Conservation (phyloP, 2,113 vertebrate genomes). For the Chroicocephalus ridibundus region DNA sequence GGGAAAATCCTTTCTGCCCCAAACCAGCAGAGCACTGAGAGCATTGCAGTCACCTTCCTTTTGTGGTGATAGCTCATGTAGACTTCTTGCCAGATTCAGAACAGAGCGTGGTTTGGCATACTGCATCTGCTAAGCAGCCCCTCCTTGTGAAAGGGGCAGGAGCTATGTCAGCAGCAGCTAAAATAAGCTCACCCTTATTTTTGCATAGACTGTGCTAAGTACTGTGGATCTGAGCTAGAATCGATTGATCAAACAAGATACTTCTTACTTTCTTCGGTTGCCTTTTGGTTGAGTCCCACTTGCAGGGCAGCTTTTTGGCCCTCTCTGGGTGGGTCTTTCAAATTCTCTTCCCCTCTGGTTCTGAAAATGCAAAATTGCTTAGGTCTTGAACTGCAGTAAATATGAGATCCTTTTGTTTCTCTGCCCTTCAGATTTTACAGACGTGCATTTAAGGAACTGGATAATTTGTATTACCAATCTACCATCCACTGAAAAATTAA, state of each 20-base stretch:
- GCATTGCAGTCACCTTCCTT: background rate
- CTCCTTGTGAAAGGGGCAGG: background rate
- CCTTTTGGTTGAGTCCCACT: background rate
- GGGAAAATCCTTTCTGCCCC: background rate
- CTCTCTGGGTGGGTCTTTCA: background rate
- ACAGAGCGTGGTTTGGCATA: background rate
- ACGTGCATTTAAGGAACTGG: background rate
- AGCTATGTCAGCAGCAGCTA: background rate
- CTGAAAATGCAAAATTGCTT: background rate
- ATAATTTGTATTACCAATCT: background rate
- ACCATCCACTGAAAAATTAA: background rate
- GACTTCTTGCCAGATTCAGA: background rate
- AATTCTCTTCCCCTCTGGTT: background rate
- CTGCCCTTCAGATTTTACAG: background rate
- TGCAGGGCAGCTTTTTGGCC: background rate
- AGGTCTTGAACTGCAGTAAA: background rate
- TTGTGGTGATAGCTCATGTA: background rate
- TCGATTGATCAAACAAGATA: background rate
- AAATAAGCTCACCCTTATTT: background rate
- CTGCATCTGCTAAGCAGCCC: background rate
- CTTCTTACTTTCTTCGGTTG: background rate
- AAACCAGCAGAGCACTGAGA: background rate
- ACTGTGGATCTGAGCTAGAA: background rate
- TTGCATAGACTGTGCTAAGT: background rate
- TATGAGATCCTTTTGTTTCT: background rate